phyloP scores from a whole-genome alignment of 2,888 invertebrate species.

The Unio pictorum region DNA sequence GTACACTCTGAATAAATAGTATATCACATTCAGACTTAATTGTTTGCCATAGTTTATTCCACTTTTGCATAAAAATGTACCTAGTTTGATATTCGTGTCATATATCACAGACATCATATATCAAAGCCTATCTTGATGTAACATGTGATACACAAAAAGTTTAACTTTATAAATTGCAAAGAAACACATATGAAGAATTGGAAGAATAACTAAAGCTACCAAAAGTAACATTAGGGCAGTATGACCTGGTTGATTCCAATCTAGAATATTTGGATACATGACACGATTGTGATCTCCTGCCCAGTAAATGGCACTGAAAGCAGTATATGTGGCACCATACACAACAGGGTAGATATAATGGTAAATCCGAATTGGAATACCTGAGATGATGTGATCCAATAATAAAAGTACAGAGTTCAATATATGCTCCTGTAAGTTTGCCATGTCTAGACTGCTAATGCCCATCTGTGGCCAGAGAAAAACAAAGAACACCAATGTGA shows the following conservation, averaged over 20 bases:
- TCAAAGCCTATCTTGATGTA: conserved; percentile 20
- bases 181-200: conserved; percentile 48
- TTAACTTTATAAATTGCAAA: conserved; percentile 51
- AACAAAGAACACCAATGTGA: conserved; percentile 61
- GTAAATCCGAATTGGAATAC: conserved; percentile 55
- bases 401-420: conserved; percentile 60
- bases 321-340: conserved; percentile 54
- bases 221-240: conserved; percentile 44
- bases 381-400: conserved; percentile 53
- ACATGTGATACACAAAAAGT: conserved; percentile 22
- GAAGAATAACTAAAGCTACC: conserved; percentile 45
- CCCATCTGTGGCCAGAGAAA: conserved; percentile 48
- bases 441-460: neutral
- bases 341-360: conserved; percentile 56
- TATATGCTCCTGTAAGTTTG: conserved; percentile 59
- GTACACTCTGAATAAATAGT: too few species aligned
- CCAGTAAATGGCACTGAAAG: conserved; percentile 63
- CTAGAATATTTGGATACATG: conserved; percentile 61
- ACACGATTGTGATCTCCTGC: conserved; percentile 52
- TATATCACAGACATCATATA: neutral
- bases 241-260: conserved; percentile 58
- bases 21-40: too few species aligned
- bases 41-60: too few species aligned
- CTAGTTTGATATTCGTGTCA: too few species aligned
- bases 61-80: too few species aligned